Conservation (phyloP, 2,113 vertebrate genomes). For the Sinocyclocheilus maitianheensis region DNA sequence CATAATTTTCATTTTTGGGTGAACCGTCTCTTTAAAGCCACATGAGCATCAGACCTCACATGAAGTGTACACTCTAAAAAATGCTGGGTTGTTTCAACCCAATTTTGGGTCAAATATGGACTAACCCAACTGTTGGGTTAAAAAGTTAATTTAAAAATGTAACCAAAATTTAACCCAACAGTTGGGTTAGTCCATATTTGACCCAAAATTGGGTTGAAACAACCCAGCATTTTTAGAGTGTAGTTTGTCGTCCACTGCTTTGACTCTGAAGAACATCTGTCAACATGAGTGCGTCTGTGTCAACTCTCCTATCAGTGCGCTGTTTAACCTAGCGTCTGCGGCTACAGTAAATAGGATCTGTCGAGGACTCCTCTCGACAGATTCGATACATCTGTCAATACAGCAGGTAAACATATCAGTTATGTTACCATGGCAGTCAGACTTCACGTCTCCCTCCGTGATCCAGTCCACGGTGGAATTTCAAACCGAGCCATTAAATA, state of each 20-base stretch:
- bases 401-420: constrained; percentile 52
- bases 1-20: background rate
- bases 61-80: background rate
- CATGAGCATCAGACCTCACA: background rate
- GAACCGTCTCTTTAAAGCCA: background rate
- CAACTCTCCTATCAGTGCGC: constrained; percentile 3
- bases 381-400: constrained; percentile 19
- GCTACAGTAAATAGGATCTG: background rate
- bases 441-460: constrained; percentile 40
- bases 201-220: no score
- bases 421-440: constrained; percentile 51
- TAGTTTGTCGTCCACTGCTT: background rate
- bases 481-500: constrained; percentile 50
- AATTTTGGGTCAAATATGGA: no score
- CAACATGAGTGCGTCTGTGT: background rate
- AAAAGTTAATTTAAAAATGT: no score
- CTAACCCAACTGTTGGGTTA: no score
- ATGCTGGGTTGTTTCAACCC: no score
- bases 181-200: no score
- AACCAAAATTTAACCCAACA: no score
- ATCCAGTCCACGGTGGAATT: constrained; percentile 38
- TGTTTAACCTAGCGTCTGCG: background rate
- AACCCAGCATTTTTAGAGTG: background rate
- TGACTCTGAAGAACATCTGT: constrained; percentile 19
- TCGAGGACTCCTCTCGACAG: background rate